These are phyloP conservation scores for Bombus fervidus DNA, from an alignment of 1,140 invertebrate species.

Conservation along the genomic window DNA sequence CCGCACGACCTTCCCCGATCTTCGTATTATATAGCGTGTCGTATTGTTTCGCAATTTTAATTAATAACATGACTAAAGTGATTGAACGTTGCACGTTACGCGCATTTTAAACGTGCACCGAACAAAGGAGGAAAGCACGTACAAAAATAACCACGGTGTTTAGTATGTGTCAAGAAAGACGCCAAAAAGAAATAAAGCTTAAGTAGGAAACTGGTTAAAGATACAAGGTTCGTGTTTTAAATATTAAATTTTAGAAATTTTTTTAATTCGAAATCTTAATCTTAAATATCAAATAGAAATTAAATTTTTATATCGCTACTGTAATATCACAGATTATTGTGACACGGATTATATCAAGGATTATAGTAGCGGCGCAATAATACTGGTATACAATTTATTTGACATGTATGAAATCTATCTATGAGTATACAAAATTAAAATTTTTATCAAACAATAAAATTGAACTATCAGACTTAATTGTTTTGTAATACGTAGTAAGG, in stretches of 20 bases:
- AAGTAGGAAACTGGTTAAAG: not conserved
- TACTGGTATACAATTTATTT: too few relatives aligned
- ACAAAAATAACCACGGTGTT: not conserved
- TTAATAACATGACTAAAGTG: slow-evolving; percentile 21
- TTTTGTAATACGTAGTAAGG: not conserved
- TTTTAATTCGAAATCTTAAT: not conserved
- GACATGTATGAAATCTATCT: not conserved
- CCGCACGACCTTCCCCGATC: slow-evolving; percentile 23
- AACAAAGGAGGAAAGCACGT: not conserved
- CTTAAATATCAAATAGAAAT: not conserved
- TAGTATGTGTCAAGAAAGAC: not conserved
- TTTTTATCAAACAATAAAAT: not conserved
- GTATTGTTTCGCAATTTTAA: slow-evolving; percentile 17
- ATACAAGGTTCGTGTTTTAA: not conserved
- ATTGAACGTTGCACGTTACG: not conserved
- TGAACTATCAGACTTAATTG: not conserved
- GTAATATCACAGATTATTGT: too few relatives aligned
- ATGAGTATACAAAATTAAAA: not conserved
- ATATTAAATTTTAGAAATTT: not conserved
- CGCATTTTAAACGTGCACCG: not conserved
- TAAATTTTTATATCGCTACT: not conserved
- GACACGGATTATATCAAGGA: too few relatives aligned
- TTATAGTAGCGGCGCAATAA: too few relatives aligned
- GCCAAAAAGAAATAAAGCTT: not conserved
- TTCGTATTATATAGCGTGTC: not conserved